Evolutionary conservation across 1,140 invertebrate genomes (phyloP), one percentile per base, ranked within the genome.

Genomic region (Colletes gigas): DNA sequence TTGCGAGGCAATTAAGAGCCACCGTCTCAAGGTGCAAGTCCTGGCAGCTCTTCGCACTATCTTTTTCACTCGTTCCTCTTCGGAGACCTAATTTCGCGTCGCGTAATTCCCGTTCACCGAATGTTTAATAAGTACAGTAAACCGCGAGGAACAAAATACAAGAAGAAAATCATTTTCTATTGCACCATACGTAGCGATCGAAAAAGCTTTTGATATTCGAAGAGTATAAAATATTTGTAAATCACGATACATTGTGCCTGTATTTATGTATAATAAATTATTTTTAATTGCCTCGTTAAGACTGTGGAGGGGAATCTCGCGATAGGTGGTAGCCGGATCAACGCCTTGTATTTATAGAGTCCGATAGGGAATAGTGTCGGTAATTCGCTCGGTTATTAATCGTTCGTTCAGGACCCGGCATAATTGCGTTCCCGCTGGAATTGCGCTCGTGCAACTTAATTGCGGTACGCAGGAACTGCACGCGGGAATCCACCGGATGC

Each of bases 361-460:
- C 44, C 0, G 70, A 52, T 74, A 63, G 72, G 7, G 69, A 66
- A 75, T 60, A 68, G 76, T 73, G 72, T 75, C 66, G 55, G 65
- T 72, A 75, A 66, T 47, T 79, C 71, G 83, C 77, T 57, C 78
- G 83, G 77, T 73, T 73, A 70, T 84, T 85, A 84, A 84, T 85
- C 74, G 83, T 66, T 59, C 19, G 47, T 14, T 21, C 47, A 55
- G 67, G 79, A 84, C 81, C 65, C 39, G 69, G 72, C 73, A 73
- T 84, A 85, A 85, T 84, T 85, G 83, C 82, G 55, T 84, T 57
- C 55, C 14, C 67, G 54, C 14, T 60, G 83, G 76, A 75, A 80
- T 41, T 47, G 69, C 82, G 81, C 21, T 52, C 59, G 82, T 77
- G 78, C 70, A 54, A 72, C 80, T 84, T 82, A 82, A 84, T 84